Evolutionary conservation across 2,888 invertebrate species (phyloP).

Genomic region (Lepetodrilus schrolli): DNA sequence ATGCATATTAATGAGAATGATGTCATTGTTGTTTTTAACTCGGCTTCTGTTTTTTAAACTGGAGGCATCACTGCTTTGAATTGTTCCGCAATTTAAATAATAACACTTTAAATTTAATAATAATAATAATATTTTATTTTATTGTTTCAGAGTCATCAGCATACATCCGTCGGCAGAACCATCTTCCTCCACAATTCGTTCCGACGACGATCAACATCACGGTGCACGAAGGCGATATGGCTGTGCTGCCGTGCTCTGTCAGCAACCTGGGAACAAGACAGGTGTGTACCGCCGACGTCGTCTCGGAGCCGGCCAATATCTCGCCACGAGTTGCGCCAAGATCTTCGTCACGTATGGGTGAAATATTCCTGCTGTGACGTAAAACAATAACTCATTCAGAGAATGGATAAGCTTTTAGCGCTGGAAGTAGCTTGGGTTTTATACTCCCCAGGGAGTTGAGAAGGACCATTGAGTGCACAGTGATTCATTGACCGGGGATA

Average conservation of each 20-base stretch:
- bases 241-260: slow-evolving; percentile 45
- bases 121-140: background rate
- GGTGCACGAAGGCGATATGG: slow-evolving; percentile 42
- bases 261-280: slow-evolving; percentile 46
- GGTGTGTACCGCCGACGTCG: too few species aligned
- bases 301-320: too few species aligned
- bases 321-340: too few species aligned
- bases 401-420: too few species aligned
- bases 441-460: too few species aligned
- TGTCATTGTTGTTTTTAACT: background rate
- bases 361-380: too few species aligned
- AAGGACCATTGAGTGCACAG: too few species aligned
- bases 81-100: too few species aligned
- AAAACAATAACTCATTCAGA: too few species aligned
- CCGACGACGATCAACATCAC: slow-evolving; percentile 36
- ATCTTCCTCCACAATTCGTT: slow-evolving; percentile 33
- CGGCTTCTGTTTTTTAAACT: background rate
- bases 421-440: too few species aligned
- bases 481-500: too few species aligned
- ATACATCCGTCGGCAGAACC: background rate
- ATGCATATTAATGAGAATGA: background rate
- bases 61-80: background rate
- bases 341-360: too few species aligned
- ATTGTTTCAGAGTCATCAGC: slow-evolving; percentile 1
- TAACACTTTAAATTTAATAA: background rate